Conservation (phyloP, 1,140 invertebrate species). For the Melanaphis sacchari region DNA sequence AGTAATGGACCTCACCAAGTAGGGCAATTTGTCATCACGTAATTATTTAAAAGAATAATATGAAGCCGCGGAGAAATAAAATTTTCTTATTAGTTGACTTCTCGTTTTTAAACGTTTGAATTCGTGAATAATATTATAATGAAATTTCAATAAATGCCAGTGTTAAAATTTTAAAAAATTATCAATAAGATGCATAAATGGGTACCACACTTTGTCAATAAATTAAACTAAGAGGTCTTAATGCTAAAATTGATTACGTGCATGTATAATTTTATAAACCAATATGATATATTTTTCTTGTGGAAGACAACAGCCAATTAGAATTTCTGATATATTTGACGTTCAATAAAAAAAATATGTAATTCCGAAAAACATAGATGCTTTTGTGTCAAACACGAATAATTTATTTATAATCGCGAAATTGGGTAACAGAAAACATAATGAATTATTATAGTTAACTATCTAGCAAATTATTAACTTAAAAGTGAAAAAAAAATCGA, state of each 20-base stretch:
- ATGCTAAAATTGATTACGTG: background rate
- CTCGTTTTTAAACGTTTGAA: background rate
- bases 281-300: background rate
- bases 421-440: background rate
- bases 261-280: background rate
- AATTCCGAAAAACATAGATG: background rate
- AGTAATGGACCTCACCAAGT: background rate
- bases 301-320: background rate
- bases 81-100: background rate
- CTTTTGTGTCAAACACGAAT: too few species aligned
- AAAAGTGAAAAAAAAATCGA: background rate
- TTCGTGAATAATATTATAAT: background rate
- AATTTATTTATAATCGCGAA: background rate
- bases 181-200: background rate
- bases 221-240: background rate
- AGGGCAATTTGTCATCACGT: background rate
- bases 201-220: background rate
- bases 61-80: background rate
- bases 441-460: background rate
- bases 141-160: background rate
- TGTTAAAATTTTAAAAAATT: background rate
- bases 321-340: background rate
- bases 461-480: background rate
- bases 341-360: background rate
- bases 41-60: background rate